Evolutionary conservation across 2,113 vertebrate species (phyloP), one percentile per base, ranked within the genome.

Genomic region (Ovis canadensis): DNA sequence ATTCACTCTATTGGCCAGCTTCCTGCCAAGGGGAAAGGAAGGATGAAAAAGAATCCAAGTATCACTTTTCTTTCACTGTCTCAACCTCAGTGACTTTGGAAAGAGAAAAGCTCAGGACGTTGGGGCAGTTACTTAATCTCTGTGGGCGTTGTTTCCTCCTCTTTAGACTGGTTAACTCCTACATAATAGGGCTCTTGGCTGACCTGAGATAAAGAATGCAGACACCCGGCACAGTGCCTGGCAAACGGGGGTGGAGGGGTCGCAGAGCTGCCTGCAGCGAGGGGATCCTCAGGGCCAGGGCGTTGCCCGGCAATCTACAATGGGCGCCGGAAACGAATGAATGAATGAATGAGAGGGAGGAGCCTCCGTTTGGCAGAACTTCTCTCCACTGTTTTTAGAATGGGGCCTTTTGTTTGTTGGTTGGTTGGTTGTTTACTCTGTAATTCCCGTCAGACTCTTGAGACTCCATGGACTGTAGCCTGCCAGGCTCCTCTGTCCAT

Each of bases 231-330:
- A 36, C 54, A 17, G n/a, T 2, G 25, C 19, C 95, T 60, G 93
- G 64, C 33, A 21, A 33, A 5, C 7, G 6, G 36, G 0, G 13
- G 25, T 5, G 17, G n/a, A 21, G 27, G 1, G 19, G 43, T 40
- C 23, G 12, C 27, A 29, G 64, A 88, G 9, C 59, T 71, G 40
- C 23, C 15, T 17, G 71, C 19, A 80, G 33, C 43, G 40, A 81
- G 45, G 2, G 3, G 27, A 27, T n/a, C 16, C 2, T 19, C 14
- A 2, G 33, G 19, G 11, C 40, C 36, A 12, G 19, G 67, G 25
- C 11, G 1, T 45, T 27, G n/a, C n/a, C 31, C 8, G 50, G 64
- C 29, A 25, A 0, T 74, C 52, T 31, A 3, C 36, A 40, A 17
- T 4, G 10, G 6, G 6, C 7, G 1, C 8, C n/a, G 17, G 48